Evolutionary conservation across 2,113 vertebrate species (phyloP).

Genomic region (Tretioscincus oriximinensis): DNA sequence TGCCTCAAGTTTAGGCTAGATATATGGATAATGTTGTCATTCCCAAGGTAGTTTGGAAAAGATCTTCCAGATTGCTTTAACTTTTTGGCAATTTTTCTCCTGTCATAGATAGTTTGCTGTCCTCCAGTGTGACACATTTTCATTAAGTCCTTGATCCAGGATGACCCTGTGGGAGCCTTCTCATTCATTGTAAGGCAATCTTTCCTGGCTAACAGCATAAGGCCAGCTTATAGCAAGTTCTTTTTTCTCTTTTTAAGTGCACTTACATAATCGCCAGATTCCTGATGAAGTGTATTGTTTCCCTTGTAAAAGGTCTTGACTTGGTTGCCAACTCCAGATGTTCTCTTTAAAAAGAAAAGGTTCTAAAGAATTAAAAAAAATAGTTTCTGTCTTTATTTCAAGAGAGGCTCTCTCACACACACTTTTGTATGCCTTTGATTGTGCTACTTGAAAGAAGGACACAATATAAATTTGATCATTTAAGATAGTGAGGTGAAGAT

Average conservation of each 20-base stretch:
- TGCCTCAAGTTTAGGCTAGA: constrained; percentile 3
- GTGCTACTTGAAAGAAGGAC: not conserved
- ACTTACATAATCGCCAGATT: not conserved
- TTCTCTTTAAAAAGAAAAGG: not conserved
- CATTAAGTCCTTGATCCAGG: constrained; percentile 41
- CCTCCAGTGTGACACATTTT: constrained; percentile 33
- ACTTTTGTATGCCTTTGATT: too few species aligned
- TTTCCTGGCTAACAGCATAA: constrained; percentile 21
- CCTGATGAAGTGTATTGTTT: not conserved
- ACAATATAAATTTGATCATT: not conserved
- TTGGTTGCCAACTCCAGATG: not conserved
- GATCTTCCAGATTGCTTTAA: constrained; percentile 27
- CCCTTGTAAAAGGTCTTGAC: not conserved
- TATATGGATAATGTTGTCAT: constrained; percentile 24
- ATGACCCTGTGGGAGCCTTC: constrained; percentile 19
- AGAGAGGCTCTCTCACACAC: not conserved
- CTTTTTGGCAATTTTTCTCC: constrained; percentile 34
- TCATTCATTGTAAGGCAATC: constrained; percentile 26
- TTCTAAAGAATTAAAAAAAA: not conserved
- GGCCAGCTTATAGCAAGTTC: not conserved
- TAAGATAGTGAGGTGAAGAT: not conserved
- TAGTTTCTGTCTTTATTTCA: not conserved
- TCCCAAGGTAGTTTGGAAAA: constrained; percentile 39
- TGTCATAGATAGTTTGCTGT: constrained; percentile 34
- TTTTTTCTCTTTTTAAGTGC: not conserved